Evolutionary conservation across 2,113 vertebrate genomes (phyloP), one percentile per base, ranked within the genome.

Genomic region (Scatophagus argus): DNA sequence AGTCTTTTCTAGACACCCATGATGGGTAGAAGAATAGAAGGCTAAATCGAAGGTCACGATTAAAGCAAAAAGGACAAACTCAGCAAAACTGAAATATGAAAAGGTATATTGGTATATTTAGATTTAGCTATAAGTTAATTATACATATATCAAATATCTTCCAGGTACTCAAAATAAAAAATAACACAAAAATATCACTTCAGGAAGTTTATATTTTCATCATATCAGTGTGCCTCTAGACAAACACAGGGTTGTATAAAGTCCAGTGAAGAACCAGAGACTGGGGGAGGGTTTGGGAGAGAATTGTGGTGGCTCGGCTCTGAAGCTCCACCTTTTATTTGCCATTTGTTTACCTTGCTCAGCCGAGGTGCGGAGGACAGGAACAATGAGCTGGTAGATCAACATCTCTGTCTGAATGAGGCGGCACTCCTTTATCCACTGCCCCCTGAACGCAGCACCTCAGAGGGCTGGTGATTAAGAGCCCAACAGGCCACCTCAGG

Each of bases 291-390:
- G 6, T 56, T 56, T 55, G 9, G 16, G 52, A 27, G 51, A 29
- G 13, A 41, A 11, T 39, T 39, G 79, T 5, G 72, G 67, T 29
- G 14, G 66, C 75, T 23, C 7, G n/a, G 46, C 87, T 88, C 74
- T 89, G 86, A 91, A 93, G 89, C 91, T 85, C 91, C 73, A 79
- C 89, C 91, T 89, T 92, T 93, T 92, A 90, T 93, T 91, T 84
- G 89, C 77, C 90, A 70, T 91, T 93, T 93, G 91, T 94, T 94
- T 92, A 94, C 92, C 91, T 94, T 92, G 86, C 91, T 90, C 71
- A 79, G 85, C 83, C 77, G 80, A 84, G 79, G 82, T 89, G 88
- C 68, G 65, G 81, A 80, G 81, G 61, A 83, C 65, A 71, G 66
- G 84, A 71, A 92, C 88, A 91, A 92, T 88, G 91, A 91, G 83